phyloP scores from a whole-genome alignment of 2,113 vertebrate species.

The Triplophysa siluroides region DNA sequence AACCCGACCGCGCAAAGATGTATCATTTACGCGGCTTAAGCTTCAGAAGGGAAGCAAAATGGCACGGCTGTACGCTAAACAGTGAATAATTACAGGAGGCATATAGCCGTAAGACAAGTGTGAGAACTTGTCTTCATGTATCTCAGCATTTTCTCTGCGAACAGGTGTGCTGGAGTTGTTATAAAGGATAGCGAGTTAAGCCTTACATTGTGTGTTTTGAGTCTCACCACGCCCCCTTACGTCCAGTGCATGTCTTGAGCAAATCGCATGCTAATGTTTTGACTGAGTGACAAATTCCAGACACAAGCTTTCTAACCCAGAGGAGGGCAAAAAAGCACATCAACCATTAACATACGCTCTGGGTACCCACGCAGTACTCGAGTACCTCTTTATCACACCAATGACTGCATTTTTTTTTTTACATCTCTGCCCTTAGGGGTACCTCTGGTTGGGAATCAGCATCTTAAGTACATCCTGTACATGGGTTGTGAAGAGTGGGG shows the following conservation, averaged over 20 bases:
- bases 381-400: too few relatives aligned
- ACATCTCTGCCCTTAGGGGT: too few relatives aligned
- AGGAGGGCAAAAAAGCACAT: background rate
- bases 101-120: background rate
- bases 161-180: constrained; percentile 55
- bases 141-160: background rate
- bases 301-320: constrained; percentile 44
- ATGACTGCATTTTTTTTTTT: too few relatives aligned
- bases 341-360: background rate
- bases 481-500: too few relatives aligned
- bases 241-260: constrained; percentile 27
- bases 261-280: constrained; percentile 44
- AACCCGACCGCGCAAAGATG: constrained; percentile 18
- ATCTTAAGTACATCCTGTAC: too few relatives aligned
- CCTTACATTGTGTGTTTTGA: constrained; percentile 35
- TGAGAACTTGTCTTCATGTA: constrained; percentile 15
- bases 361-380: too few relatives aligned
- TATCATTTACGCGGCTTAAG: constrained; percentile 24
- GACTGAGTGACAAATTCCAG: constrained; percentile 54
- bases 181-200: constrained; percentile 29
- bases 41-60: constrained; percentile 19
- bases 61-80: background rate
- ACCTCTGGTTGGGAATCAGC: too few relatives aligned
- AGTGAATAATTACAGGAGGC: constrained; percentile 20
- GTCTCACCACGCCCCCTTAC: constrained; percentile 6